Percentiles rank a stretch among this genome's conserved stretches.
phyloP scores from a whole-genome alignment of 1,140 invertebrate species.

The Belonocnema kinseyi region DNA sequence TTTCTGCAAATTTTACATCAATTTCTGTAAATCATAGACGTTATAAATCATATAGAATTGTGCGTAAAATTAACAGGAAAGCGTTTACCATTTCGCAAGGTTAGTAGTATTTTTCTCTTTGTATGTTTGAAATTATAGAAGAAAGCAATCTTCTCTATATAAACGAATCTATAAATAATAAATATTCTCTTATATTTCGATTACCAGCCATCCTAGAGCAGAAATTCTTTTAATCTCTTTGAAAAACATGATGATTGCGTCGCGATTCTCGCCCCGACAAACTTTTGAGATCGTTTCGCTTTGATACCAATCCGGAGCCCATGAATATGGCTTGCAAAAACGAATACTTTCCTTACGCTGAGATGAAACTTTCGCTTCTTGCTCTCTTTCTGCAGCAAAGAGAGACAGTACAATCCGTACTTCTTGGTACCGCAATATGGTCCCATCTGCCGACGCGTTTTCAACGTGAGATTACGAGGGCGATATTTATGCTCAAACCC shows the following conservation, averaged over 20 bases:
- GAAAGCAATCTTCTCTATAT: no score
- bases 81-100: no score
- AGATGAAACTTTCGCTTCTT: conserved; percentile 36
- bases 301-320: conserved; percentile 6
- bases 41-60: no score
- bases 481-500: conserved; percentile 34
- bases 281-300: conserved; percentile 13
- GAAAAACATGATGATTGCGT: conserved; percentile 6
- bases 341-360: conserved; percentile 16
- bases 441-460: conserved; percentile 18
- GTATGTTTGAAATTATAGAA: no score
- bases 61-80: no score
- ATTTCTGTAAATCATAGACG: no score
- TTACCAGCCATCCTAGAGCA: background rate
- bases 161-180: no score
- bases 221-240: background rate
- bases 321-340: conserved; percentile 7
- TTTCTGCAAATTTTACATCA: no score
- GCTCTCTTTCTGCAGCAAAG: background rate
- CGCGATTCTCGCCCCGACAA: background rate
- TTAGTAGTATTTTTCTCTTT: no score
- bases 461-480: conserved; percentile 33
- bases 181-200: no score
- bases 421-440: conserved; percentile 29
- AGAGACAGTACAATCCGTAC: conserved; percentile 8